Conservation (phyloP, 2,797 vertebrate genomes). For the Chloroceryle amazona region DNA sequence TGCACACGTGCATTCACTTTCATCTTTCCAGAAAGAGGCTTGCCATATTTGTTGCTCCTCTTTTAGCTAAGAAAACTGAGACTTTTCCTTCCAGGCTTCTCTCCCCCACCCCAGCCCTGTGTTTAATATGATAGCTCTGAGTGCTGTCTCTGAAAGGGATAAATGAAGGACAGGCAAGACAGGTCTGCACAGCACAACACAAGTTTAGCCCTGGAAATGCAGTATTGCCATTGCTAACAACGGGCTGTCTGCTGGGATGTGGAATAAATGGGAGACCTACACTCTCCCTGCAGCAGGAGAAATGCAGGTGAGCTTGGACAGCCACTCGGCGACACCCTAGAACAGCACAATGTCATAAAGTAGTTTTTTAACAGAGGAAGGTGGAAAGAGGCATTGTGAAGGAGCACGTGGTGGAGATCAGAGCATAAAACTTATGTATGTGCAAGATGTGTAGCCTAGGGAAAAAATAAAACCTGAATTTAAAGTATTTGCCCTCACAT, state of each 20-base stretch:
- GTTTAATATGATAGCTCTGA: background rate
- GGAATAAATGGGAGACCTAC: background rate
- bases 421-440: background rate
- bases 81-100: background rate
- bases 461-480: constrained; percentile 30
- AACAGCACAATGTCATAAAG: background rate
- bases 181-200: background rate
- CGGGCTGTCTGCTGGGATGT: background rate
- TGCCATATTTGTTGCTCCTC: background rate
- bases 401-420: background rate
- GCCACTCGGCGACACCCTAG: background rate
- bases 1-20: background rate
- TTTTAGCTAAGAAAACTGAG: background rate
- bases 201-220: background rate
- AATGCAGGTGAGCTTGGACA: background rate
- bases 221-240: background rate
- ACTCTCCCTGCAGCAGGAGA: background rate
- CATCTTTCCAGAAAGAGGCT: background rate
- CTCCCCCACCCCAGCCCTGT: accelerated
- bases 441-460: constrained; percentile 28
- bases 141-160: background rate
- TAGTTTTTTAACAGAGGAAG: background rate
- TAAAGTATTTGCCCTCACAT: constrained; percentile 33
- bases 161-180: background rate
- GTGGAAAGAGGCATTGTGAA: background rate